Conservation (phyloP, 2,888 invertebrate genomes). For the Galerucella calmariensis region DNA sequence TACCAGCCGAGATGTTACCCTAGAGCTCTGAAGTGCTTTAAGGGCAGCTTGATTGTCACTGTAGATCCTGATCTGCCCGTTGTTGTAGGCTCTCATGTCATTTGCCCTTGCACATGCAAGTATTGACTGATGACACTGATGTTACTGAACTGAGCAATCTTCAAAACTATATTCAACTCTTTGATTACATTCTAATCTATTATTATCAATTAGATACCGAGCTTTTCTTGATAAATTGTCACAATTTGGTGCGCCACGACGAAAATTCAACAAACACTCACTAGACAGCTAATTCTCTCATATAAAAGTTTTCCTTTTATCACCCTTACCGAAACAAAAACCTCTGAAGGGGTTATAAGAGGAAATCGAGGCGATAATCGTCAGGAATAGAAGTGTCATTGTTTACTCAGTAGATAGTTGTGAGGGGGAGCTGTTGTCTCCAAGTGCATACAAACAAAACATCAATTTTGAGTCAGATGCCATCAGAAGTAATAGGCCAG, state of each 20-base stretch:
- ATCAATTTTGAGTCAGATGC: conserved; percentile 34
- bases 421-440: conserved; percentile 35
- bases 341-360: conserved; percentile 49
- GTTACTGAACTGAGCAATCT: too few species aligned
- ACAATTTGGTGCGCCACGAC: neutral
- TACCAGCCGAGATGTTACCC: too few species aligned
- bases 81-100: too few species aligned
- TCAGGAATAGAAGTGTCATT: conserved; percentile 50
- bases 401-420: conserved; percentile 45
- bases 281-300: neutral
- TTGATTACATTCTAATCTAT: too few species aligned
- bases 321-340: conserved; percentile 43
- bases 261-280: neutral
- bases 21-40: too few species aligned
- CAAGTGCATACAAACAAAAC: conserved; percentile 48
- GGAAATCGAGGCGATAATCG: conserved; percentile 52
- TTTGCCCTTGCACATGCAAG: too few species aligned
- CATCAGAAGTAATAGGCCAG: conserved; percentile 1
- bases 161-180: too few species aligned
- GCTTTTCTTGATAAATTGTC: neutral
- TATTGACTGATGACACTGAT: too few species aligned
- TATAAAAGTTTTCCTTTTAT: conserved; percentile 1
- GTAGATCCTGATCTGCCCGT: too few species aligned
- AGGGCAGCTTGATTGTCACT: too few species aligned
- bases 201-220: too few species aligned